Evolutionary conservation across 2,113 vertebrate species (phyloP).

Genomic region (Dolichallabes microphthalmus): DNA sequence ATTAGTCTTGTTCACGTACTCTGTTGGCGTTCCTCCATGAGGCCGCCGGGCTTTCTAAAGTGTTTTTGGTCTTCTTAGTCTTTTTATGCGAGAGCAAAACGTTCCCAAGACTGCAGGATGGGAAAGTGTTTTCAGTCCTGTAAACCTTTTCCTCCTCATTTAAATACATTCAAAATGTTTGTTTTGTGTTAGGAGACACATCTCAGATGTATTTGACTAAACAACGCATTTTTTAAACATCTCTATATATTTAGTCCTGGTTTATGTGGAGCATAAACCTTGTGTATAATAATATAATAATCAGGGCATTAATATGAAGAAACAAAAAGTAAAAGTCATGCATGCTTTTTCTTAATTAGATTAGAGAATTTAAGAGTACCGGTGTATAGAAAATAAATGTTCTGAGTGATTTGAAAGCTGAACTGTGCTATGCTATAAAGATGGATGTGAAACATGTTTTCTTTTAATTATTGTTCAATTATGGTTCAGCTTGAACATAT

Average conservation of each 20-base stretch:
- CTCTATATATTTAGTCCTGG: too few species aligned
- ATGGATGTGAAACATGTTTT: not conserved
- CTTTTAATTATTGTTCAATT: not conserved
- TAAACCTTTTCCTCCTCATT: not conserved
- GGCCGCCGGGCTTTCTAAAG: not conserved
- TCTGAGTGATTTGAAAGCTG: not conserved
- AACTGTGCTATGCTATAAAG: not conserved
- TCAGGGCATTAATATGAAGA: too few species aligned
- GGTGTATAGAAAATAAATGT: not conserved
- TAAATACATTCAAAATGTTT: not conserved
- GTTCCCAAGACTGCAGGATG: slow-evolving; percentile 13
- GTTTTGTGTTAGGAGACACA: not conserved
- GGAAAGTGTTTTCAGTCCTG: slow-evolving; percentile 15
- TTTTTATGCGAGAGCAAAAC: not conserved
- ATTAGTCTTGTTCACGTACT: slow-evolving; percentile 1
- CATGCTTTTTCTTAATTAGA: not conserved
- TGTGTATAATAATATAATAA: too few species aligned
- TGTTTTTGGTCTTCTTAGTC: not conserved
- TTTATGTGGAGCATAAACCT: too few species aligned
- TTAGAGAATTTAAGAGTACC: not conserved
- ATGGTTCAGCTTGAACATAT: too few species aligned
- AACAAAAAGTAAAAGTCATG: not conserved
- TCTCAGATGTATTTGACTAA: too few species aligned
- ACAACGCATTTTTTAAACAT: too few species aligned
- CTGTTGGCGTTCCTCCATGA: not conserved